A percentile compares a stretch with the other conserved stretches of the same genome.
These are phyloP conservation scores for Laticauda colubrina DNA, from an alignment of 2,113 vertebrate genomes.

Conservation along the genomic window DNA sequence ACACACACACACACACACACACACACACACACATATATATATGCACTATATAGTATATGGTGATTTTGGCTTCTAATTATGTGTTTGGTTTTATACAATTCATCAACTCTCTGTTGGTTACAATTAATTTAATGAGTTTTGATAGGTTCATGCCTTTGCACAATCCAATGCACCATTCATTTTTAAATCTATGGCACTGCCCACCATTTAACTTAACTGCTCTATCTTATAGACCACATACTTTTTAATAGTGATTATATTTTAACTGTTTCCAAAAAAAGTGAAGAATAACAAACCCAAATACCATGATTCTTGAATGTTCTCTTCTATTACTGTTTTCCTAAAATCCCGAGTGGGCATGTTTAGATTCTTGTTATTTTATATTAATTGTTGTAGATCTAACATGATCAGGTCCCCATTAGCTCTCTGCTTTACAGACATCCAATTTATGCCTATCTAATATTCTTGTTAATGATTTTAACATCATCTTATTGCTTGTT, in stretches of 20 bases:
- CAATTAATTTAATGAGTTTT: background rate
- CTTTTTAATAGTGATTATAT: conserved; percentile 1
- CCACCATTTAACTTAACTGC: background rate
- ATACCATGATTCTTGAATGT: background rate
- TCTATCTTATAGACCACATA: background rate
- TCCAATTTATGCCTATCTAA: background rate
- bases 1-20: too few species aligned
- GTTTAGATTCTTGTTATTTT: background rate
- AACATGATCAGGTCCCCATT: background rate
- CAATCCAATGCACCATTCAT: background rate
- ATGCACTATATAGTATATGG: too few species aligned
- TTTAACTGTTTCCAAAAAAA: background rate
- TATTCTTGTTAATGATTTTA: background rate
- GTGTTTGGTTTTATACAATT: too few species aligned
- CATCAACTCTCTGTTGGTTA: background rate
- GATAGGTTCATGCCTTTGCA: background rate
- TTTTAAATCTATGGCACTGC: background rate
- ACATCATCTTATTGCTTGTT: background rate
- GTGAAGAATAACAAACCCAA: background rate
- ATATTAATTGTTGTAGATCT: background rate
- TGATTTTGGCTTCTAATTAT: too few species aligned
- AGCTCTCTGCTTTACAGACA: background rate
- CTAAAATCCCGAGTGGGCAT: background rate
- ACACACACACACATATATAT: too few species aligned
- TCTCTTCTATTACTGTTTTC: background rate